Evolutionary conservation across 2,797 vertebrate genomes (phyloP).

Genomic region (Perodicticus potto): DNA sequence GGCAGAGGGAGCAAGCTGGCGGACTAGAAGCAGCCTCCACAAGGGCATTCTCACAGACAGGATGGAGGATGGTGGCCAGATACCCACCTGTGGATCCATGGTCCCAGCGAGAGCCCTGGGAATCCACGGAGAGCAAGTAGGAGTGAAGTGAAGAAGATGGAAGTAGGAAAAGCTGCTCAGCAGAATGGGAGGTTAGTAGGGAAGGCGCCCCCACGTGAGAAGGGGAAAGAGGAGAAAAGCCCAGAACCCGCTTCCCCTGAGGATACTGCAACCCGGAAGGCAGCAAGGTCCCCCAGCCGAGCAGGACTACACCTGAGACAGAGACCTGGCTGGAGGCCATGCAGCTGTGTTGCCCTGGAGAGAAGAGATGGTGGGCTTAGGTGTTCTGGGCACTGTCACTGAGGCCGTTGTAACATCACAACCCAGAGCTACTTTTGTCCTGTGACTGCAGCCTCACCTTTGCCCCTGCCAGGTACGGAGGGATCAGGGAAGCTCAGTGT

Average conservation of each 20-base stretch:
- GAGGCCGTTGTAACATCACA: background rate
- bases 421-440: background rate
- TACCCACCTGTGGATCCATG: background rate
- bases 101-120: background rate
- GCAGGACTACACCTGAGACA: background rate
- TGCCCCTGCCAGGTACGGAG: background rate
- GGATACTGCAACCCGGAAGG: background rate
- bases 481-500: background rate
- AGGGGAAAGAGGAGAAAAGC: background rate
- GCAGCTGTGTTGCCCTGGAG: background rate
- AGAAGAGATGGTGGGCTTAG: background rate
- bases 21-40: background rate
- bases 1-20: background rate
- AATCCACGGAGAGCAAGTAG: background rate
- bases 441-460: background rate
- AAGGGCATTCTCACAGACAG: background rate
- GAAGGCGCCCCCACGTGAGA: background rate
- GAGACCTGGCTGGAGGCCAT: background rate
- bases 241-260: background rate
- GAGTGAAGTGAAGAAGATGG: background rate
- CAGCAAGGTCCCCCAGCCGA: background rate
- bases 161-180: background rate
- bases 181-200: background rate
- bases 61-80: background rate
- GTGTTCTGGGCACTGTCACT: background rate